Base-by-base conservation (phyloP, 2,113 vertebrate species). In the Siphamia tubifer region DNA sequence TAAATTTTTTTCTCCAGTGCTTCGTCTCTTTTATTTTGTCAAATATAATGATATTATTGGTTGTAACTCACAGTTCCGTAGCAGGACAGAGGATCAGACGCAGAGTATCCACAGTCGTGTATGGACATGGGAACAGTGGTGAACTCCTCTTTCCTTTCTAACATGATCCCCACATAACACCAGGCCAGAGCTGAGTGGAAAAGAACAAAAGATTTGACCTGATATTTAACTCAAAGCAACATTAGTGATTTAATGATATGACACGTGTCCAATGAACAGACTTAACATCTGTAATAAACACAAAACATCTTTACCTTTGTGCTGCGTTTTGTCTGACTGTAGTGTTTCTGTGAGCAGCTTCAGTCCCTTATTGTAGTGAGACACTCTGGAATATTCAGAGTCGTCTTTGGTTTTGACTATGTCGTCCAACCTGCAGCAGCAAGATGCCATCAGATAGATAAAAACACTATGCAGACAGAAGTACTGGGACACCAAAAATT, bases 131-230 rank as follows among this genome's bases (percentile, higher is more conserved):
- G 94, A 1, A 91, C 91, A 7, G 85, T 91, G 40, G 85, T 84
- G 82, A 97, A 95, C 2, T 83, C 90, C 0, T 91, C 81, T 39
- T 91, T 93, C 52, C 90, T 93, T 78, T 96, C 93, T 77, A 97
- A 79, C 81, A 96, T 86, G 86, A 96, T 85, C 32, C 92, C 93
- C 6, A 95, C 70, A 10, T 92, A 96, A 84, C 94, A 95, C 92
- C 93, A 96, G 79, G 91, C 74, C 13, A 95, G 82, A 55, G 94
- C 93, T 94, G 53, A 68, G 34, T 20, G 52, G 17, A 53, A 27
- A 72, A 2, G 13, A 30, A 7, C 28, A 30, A 7, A n/a, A n/a
- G n/a, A n/a, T n/a, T n/a, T n/a, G n/a, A n/a, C n/a, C n/a, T n/a
- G n/a, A n/a, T n/a, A n/a, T n/a, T n/a, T n/a, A n/a, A n/a, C n/a